phyloP scores from a whole-genome alignment of 2,888 invertebrate species.

The Serripes groenlandicus region DNA sequence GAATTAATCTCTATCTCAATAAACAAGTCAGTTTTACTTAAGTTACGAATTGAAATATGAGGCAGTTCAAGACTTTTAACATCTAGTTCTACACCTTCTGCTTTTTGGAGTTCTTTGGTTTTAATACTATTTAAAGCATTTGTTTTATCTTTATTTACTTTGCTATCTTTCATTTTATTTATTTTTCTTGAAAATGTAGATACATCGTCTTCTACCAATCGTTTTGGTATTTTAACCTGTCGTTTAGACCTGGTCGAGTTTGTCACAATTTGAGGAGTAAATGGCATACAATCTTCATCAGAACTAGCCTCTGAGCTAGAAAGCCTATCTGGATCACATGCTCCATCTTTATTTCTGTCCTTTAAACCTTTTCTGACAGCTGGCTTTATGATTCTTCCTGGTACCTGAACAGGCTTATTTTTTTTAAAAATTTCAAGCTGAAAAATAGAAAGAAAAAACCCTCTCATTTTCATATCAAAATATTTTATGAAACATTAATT shows the following conservation, averaged over 20 bases:
- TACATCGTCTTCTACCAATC: slow-evolving; percentile 1
- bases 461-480: too few relatives aligned
- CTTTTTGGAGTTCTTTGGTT: too few relatives aligned
- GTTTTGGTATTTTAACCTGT: slow-evolving; percentile 17
- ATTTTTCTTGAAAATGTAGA: neutral
- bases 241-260: neutral
- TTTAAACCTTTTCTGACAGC: too few relatives aligned
- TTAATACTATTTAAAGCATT: too few relatives aligned
- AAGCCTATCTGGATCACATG: neutral
- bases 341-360: too few relatives aligned
- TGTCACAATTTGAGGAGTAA: neutral
- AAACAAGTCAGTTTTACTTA: slow-evolving; percentile 17
- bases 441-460: too few relatives aligned
- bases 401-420: too few relatives aligned
- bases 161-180: neutral
- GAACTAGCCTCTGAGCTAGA: neutral
- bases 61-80: neutral
- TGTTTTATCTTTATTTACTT: too few relatives aligned
- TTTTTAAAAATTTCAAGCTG: too few relatives aligned
- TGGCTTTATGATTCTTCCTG: too few relatives aligned
- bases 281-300: neutral
- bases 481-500: too few relatives aligned
- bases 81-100: neutral
- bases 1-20: slow-evolving; percentile 33
- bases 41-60: neutral